Evolutionary conservation across 2,888 invertebrate species (phyloP), one percentile per base, ranked within the genome.

Genomic region (Lypha dubia): DNA sequence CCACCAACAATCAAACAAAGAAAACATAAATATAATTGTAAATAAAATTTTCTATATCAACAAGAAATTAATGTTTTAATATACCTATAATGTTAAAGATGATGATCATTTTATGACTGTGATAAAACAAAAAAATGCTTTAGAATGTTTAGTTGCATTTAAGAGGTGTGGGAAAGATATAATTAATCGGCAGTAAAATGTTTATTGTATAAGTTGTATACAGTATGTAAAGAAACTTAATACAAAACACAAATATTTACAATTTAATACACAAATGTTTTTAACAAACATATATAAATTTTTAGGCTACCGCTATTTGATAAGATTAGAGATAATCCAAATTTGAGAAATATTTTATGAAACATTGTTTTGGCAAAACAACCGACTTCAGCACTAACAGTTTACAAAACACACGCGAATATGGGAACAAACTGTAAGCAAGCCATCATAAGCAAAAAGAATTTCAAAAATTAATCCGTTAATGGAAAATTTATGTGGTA

Each of bases 21-120:
- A 75, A 75, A 83, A 60, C 77, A 79, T 71, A 79, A 41, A 79
- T 74, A 68, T 68, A 77, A 68, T 51, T 74, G 28, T 41, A 51
- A 22, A 49, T 63, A 63, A 75, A 68, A 83, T 83, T 51, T 46
- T 60, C 58, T 79, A 83, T 51, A 63, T 35, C n/a, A 62, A 73
- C 60, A 32, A 51, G 22, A 53, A 38, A 2, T 13, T 38, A 60
- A 53, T 68, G 56, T 77, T 35, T 44, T 24, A 68, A 68, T 56
- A 51, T 70, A n/a, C n/a, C n/a, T n/a, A 74, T 68, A 70, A 49
- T 56, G 60, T 68, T 38, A 6, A 70, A 22, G 22, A 49, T 5
- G 60, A 32, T 63, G 60, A 68, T 65, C 28, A 71, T 73, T 77
- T 83, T 62, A 77, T 60, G 67, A 67, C 73, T 73, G 41, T 68